phyloP scores from a whole-genome alignment of 2,113 vertebrate genomes.

The Amphiprion ocellaris region DNA sequence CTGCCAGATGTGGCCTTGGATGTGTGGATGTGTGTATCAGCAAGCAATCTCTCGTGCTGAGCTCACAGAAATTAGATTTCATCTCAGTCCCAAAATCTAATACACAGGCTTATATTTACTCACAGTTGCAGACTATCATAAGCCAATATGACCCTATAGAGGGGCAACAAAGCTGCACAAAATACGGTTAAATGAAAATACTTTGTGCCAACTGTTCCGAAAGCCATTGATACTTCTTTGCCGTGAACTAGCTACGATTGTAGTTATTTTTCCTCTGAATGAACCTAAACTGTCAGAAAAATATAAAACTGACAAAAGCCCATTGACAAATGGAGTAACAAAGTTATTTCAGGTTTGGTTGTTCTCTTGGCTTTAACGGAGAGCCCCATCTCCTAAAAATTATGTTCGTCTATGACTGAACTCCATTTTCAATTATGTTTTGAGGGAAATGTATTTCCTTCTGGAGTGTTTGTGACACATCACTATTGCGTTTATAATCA shows the following conservation, averaged over 20 bases:
- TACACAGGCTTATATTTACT: constrained; percentile 81
- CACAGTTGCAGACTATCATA: constrained; percentile 75
- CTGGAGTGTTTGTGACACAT: no score
- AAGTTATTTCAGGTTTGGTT: constrained; percentile 10
- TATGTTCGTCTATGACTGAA: no score
- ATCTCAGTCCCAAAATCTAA: constrained; percentile 79
- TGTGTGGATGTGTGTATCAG: constrained; percentile 72
- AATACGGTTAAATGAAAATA: constrained; percentile 78
- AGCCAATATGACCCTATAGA: constrained; percentile 78
- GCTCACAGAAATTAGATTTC: constrained; percentile 80
- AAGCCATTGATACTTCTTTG: constrained; percentile 51
- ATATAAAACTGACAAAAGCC: constrained; percentile 1
- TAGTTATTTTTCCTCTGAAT: constrained; percentile 1
- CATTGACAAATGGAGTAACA: constrained; percentile 10
- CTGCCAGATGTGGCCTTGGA: constrained; percentile 78
- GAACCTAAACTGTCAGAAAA: constrained; percentile 17
- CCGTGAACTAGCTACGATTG: constrained; percentile 6
- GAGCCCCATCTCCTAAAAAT: no score
- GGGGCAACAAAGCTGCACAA: constrained; percentile 53
- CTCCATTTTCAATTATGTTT: no score
- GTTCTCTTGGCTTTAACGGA: neutral
- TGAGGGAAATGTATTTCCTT: no score
- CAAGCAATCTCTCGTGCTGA: constrained; percentile 69
- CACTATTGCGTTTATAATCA: no score
- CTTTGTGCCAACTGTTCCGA: constrained; percentile 73